A percentile compares a stretch with the other conserved stretches of the same genome.
Conservation (phyloP, 2,888 invertebrate species). For the Drosophila fungiperda region DNA sequence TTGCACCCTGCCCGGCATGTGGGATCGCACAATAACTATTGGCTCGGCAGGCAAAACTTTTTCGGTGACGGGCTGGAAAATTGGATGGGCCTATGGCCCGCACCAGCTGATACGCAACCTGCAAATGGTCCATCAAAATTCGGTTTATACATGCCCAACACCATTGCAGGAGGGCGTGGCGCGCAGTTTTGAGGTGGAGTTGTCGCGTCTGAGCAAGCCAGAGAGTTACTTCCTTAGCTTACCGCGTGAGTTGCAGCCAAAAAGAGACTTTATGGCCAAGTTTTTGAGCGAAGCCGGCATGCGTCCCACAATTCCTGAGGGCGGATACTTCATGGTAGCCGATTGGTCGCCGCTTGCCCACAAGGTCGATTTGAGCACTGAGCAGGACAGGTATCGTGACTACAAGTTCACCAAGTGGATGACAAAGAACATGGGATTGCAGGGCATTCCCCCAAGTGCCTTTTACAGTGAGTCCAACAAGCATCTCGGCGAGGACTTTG, state of each 20-base stretch:
- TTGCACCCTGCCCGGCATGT: slow-evolving; percentile 98
- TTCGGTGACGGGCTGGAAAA: slow-evolving; percentile 98
- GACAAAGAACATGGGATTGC: slow-evolving; percentile 95
- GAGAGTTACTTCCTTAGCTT: slow-evolving; percentile 94
- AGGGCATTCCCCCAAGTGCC: slow-evolving; percentile 97
- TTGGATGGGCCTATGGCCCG: slow-evolving; percentile 98
- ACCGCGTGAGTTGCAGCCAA: slow-evolving; percentile 90
- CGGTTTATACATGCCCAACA: slow-evolving; percentile 95
- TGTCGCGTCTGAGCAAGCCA: slow-evolving; percentile 88
- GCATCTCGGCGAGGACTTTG: slow-evolving; percentile 92
- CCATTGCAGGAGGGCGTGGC: slow-evolving; percentile 98
- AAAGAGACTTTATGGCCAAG: slow-evolving; percentile 92
- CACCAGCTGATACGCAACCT: slow-evolving; percentile 91
- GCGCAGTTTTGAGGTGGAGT: slow-evolving; percentile 93
- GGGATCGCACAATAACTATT: slow-evolving; percentile 98
- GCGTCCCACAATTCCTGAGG: slow-evolving; percentile 96
- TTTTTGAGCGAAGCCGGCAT: slow-evolving; percentile 92
- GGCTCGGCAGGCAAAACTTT: slow-evolving; percentile 99
- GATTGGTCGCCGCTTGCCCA: slow-evolving; percentile 93
- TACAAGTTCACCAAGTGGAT: slow-evolving; percentile 98
- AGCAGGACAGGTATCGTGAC: slow-evolving; percentile 91
- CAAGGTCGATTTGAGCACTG: slow-evolving; percentile 89
- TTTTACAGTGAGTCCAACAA: slow-evolving; percentile 95
- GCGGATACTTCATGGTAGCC: slow-evolving; percentile 98
- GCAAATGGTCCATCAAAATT: slow-evolving; percentile 97